These are phyloP conservation scores for Agapornis canus DNA, from an alignment of 2,797 vertebrate genomes.

Conservation along the genomic window DNA sequence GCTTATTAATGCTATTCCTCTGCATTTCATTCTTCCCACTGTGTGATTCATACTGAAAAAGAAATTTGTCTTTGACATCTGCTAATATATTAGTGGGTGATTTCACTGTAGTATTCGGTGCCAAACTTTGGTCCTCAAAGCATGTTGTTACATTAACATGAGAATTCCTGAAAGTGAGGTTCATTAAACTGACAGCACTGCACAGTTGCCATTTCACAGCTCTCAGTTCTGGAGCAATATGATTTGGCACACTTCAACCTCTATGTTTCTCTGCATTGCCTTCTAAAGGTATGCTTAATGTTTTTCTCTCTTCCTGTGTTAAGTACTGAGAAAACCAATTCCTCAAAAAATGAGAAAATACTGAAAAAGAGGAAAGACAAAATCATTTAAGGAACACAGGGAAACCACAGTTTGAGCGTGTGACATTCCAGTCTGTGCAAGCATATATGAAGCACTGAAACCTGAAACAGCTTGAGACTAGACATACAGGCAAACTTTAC, in stretches of 20 bases:
- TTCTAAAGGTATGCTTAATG: background rate
- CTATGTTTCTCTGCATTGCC: background rate
- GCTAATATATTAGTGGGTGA: background rate
- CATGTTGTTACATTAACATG: background rate
- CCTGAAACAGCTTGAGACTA: background rate
- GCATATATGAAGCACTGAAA: background rate
- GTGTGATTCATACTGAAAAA: slow-evolving; percentile 19
- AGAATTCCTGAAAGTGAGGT: background rate
- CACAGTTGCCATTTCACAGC: background rate
- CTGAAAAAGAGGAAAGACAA: slow-evolving; percentile 5
- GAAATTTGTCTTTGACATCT: background rate
- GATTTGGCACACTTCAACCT: background rate
- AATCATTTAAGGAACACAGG: slow-evolving; percentile 15
- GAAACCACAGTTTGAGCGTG: background rate
- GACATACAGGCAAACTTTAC: background rate
- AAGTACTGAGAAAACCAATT: background rate
- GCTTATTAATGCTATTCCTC: slow-evolving; percentile 6
- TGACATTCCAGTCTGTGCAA: slow-evolving; percentile 9
- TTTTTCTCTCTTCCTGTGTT: background rate
- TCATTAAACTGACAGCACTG: background rate
- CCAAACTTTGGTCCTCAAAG: background rate
- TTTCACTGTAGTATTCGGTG: background rate
- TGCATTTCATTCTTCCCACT: background rate
- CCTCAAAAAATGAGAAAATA: background rate
- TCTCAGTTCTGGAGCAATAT: background rate